Evolutionary conservation across 2,888 invertebrate species (phyloP), one percentile per base, ranked within the genome.

Genomic region (Dascillus cervinus): DNA sequence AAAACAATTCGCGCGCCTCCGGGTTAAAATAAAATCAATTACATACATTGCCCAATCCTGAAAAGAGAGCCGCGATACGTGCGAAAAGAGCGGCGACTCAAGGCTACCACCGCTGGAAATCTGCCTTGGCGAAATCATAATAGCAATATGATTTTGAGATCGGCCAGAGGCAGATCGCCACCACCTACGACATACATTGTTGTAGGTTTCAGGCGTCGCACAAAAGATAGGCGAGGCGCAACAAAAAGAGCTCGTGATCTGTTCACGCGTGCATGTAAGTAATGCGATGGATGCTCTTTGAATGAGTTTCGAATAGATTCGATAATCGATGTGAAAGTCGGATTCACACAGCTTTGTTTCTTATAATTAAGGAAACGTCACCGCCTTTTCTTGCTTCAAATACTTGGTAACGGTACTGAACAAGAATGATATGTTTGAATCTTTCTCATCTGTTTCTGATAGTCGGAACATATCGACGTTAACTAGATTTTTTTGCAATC

Each of bases 151-250:
- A 17, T 6, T 12, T 34, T 19, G 21, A 30, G 19, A 34, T 34
- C 25, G 23, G 23, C 20, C 22, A 29, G 29, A 28, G 37, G 50
- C 12, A 26, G 22, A 50, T 53, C 52, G 42, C 36, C 46, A 50
- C 56, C 57, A 55, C 57, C 56, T 57, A 57, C 57, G 52, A 55
- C 48, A 53, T 55, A 55, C 53, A 52, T 55, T 52, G 52, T 52
- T 51, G 50, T 44, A n/a, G n/a, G 51, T 47, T 36, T 29, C 39
- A 34, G 30, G 40, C 49, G 45, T 44, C 43, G 49, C 50, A 53
- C 54, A 50, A 52, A 55, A 53, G 51, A 44, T 44, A 44, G 53
- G 55, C 51, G 52, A 52, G 53, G 52, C 53, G 39, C 48, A 52
- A 52, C 52, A 56, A 58, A 58, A 58, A 55, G 52, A 47, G 47